These are phyloP conservation scores for Mus minutoides DNA, from an alignment of 2,797 vertebrate species.

Conservation along the genomic window DNA sequence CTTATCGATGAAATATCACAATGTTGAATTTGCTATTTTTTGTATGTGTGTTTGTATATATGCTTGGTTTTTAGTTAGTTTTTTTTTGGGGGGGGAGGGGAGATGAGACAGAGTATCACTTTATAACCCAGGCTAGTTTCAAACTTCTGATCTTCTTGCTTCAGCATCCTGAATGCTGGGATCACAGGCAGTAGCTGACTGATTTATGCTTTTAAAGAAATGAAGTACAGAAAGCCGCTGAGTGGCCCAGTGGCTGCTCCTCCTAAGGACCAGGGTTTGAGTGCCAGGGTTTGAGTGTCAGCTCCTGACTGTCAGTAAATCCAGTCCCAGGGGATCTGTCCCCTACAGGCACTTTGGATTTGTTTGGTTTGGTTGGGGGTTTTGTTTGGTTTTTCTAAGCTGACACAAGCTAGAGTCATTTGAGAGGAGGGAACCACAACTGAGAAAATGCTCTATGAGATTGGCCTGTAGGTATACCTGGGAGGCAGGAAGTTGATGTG, in stretches of 20 bases:
- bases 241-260: neutral
- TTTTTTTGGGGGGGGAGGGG: too few species aligned
- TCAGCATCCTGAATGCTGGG: neutral
- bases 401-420: neutral
- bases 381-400: neutral
- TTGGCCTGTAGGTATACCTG: too few species aligned
- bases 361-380: neutral
- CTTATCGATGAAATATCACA: slow-evolving; percentile 41
- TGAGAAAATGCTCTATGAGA: neutral
- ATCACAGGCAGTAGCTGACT: neutral
- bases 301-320: neutral
- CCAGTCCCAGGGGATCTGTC: neutral
- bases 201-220: slow-evolving; percentile 10
- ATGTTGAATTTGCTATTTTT: slow-evolving; percentile 47
- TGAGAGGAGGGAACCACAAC: neutral
- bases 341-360: neutral
- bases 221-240: neutral
- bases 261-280: neutral
- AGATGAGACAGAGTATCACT: neutral
- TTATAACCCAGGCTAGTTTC: neutral
- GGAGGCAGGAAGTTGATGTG: too few species aligned
- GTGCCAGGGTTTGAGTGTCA: neutral
- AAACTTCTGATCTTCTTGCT: neutral
- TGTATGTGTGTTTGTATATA: neutral
- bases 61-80: neutral